Evolutionary conservation across 2,888 invertebrate genomes (phyloP).

Genomic region (Slavum lentiscoides): DNA sequence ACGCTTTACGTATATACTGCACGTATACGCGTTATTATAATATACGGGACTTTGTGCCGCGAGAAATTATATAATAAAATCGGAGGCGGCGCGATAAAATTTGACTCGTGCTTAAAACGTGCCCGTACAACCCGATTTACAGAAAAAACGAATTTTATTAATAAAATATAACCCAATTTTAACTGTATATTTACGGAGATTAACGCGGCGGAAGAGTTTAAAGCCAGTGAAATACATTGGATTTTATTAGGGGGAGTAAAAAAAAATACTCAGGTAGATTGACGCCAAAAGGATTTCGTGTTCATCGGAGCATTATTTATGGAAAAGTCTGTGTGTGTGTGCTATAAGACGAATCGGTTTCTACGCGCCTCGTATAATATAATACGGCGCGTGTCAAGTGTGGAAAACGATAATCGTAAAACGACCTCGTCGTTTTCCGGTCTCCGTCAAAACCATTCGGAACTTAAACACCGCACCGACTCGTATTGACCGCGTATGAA

Average conservation of each 20-base stretch:
- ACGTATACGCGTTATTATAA: neutral
- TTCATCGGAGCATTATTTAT: conserved; percentile 39
- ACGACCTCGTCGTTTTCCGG: conserved; percentile 13
- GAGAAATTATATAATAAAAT: neutral
- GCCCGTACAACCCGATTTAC: neutral
- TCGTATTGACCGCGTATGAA: neutral
- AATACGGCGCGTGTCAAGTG: conserved; percentile 25
- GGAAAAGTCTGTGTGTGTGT: conserved; percentile 13
- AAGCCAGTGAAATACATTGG: neutral
- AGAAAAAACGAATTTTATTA: neutral
- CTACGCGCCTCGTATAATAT: too few species aligned
- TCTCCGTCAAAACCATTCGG: conserved; percentile 20
- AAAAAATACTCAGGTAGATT: conserved; percentile 15
- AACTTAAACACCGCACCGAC: neutral
- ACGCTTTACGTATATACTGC: too few species aligned
- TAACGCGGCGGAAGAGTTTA: neutral
- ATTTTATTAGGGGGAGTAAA: neutral
- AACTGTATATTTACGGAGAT: neutral
- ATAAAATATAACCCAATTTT: neutral
- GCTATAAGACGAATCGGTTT: conserved; percentile 31
- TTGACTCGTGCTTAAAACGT: neutral
- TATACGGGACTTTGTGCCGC: neutral
- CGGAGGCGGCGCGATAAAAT: neutral
- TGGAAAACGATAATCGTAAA: conserved; percentile 45
- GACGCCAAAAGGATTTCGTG: conserved; percentile 45